phyloP scores from a whole-genome alignment of 2,113 vertebrate genomes.

The Corvus cornix region DNA sequence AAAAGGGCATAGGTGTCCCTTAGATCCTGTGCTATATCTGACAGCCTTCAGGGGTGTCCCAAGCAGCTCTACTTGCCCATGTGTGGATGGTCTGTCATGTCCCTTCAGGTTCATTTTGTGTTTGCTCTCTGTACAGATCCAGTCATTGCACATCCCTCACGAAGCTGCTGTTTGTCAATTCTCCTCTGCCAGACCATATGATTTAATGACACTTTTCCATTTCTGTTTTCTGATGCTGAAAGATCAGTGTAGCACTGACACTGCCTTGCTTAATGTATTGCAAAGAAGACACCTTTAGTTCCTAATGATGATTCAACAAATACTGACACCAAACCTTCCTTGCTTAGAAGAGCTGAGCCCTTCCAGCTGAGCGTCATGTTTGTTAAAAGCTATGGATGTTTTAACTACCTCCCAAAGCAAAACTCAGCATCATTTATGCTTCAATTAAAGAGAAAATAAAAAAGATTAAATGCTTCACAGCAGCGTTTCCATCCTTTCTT shows the following conservation, averaged over 20 bases:
- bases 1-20: accelerated
- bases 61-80: accelerated
- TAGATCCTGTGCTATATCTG: neutral
- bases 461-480: neutral
- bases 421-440: neutral
- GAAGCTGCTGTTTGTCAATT: neutral
- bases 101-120: neutral
- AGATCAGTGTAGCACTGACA: neutral
- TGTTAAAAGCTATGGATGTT: neutral
- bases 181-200: neutral
- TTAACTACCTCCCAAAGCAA: neutral
- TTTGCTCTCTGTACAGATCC: neutral
- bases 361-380: neutral
- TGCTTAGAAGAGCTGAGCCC: neutral
- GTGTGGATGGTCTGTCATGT: neutral
- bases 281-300: neutral
- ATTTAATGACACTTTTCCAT: neutral
- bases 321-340: neutral
- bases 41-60: neutral
- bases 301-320: neutral
- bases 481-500: neutral
- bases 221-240: neutral
- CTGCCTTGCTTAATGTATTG: neutral
- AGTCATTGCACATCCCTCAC: neutral
- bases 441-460: neutral